Evolutionary conservation across 2,797 vertebrate genomes (phyloP), one percentile per base, ranked within the genome.

Genomic region (Melanotaenia parkinsoni): DNA sequence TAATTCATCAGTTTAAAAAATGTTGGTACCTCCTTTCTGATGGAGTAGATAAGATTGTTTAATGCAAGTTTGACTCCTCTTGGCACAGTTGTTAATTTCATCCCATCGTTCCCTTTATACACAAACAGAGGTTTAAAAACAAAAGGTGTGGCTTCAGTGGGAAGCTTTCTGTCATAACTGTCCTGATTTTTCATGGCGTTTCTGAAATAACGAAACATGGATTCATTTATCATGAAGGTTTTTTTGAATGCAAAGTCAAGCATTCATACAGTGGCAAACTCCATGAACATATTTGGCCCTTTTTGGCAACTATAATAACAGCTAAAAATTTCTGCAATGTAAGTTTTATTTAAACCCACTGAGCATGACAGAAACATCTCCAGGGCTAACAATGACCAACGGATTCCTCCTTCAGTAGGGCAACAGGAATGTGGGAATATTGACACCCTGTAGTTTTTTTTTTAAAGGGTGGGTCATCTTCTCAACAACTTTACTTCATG

Each of bases 261-360:
- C 32, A 61, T 50, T 11, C 57, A 30, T 33, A 64, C 38, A 59
- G 32, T 7, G 3, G 18, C 54, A 30, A 4, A 32, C 37, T 72
- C 45, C 67, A 59, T 72, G 61, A 72, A 53, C 2, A 45, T 5
- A 61, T n/a, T 70, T 86, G 74, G 70, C 74, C 50, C 59, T 14
- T 37, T 32, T n/a, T 65, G 24, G 30, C 10, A 33, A 54, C 26
- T 30, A 20, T 58, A 5, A 68, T 57, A 86, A 67, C 40, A 67
- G 43, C 2, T 5, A 40, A 8, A 8, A 1, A 18, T 65, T 57
- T 84, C 38, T 37, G 74, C 5, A 43, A 24, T 20, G 7, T 26
- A 30, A 61, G 26, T 54, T 40, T 5, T 45, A 60, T 50, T 63
- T 12, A 73, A 63, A 70, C 4, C 40, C 62, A 53, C 12, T 28